Conservation (phyloP, 2,113 vertebrate species). For the Morone chrysops region DNA sequence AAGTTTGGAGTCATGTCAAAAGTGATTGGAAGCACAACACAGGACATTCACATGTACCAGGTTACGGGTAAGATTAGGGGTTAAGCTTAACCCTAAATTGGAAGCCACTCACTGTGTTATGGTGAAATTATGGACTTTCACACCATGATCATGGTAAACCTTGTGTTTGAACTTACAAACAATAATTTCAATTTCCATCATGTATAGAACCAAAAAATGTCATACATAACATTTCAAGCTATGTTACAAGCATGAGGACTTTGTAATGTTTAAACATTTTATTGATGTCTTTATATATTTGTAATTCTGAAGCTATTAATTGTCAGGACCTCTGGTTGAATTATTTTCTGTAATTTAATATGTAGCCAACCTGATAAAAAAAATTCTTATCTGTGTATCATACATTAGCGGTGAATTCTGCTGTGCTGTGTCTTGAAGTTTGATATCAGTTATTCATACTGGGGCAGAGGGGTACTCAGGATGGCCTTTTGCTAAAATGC, state of each 20-base stretch:
- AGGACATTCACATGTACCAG: too few species aligned
- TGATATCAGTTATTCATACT: conserved; percentile 81
- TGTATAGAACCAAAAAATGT: background rate
- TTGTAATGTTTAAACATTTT: background rate
- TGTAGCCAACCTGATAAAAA: background rate
- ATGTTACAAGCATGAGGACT: background rate
- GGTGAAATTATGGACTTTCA: too few species aligned
- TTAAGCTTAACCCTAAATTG: too few species aligned
- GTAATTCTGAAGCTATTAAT: background rate
- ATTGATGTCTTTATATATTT: background rate
- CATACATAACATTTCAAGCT: background rate
- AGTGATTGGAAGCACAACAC: too few species aligned
- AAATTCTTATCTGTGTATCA: background rate
- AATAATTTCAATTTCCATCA: background rate
- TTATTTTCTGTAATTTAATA: background rate
- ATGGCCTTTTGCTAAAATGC: conserved; percentile 87
- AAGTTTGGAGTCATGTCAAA: too few species aligned
- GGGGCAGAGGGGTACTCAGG: conserved; percentile 64
- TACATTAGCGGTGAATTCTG: background rate
- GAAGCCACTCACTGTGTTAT: too few species aligned
- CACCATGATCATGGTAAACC: too few species aligned
- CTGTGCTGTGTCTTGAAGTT: conserved; percentile 59
- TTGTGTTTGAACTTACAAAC: background rate
- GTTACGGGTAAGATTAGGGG: too few species aligned
- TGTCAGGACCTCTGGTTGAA: background rate